Base-by-base conservation (phyloP, 2,888 invertebrate species). In the Aproaerema taeniolella region DNA sequence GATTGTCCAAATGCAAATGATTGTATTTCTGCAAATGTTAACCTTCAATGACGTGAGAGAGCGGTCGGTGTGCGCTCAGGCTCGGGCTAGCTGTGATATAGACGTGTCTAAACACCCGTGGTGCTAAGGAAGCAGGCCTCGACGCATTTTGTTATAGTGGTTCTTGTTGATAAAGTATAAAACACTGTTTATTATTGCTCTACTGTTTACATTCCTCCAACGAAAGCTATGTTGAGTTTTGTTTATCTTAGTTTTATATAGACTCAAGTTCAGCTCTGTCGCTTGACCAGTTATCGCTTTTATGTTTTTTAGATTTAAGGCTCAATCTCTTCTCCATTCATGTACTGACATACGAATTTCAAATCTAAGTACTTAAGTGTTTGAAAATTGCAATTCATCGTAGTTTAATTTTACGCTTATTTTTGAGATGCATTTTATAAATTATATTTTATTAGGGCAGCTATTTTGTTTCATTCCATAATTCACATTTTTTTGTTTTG, bases 201-300 rank as follows among this genome's bases (percentile, higher is more conserved):
- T 72, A 76, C 77, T 82, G 74, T 83, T 83, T 80, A 85, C 85
- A 85, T 85, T 85, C 85, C 85, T 78, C 76, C 77, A 74, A 72
- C 71, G 69, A 79, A 75, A 70, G 67, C 74, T 75, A 79, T 76
- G 81, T 83, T 82, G 77, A 76, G 70, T 82, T 81, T 81, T 82
- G 76, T 81, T 82, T 77, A 71, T 71, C 52, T 73, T 83, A 82
- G 73, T 75, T 77, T 68, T 73, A 74, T 70, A 62, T 68, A 67
- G 73, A 77, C 71, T 60, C 61, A 58, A 63, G 67, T 65, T 61
- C 61, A 63, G 64, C 61, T 67, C 67, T 66, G 61, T 66, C 68
- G 74, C 73, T 71, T 71, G 73, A 73, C 65, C 74, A 73, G 67
- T 75, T 77, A 67, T 71, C 64, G 73, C 74, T 71, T 77, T 66